Conservation (phyloP, 2,888 invertebrate species). For the Xanthostigma xanthostigma region DNA sequence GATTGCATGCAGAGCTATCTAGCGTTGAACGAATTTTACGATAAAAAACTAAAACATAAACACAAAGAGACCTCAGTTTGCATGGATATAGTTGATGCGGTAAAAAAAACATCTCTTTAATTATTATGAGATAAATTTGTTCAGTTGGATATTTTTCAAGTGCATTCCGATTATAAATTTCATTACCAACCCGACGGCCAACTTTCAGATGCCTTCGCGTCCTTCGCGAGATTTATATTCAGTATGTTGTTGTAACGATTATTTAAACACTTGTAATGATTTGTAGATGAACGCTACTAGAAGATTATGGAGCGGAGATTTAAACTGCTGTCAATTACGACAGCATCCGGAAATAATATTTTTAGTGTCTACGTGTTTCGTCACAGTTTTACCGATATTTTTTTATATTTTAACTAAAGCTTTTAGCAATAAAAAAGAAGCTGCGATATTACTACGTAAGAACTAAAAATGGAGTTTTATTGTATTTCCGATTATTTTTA, state of each 20-base stretch:
- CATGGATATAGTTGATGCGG: slow-evolving; percentile 52
- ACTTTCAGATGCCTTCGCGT: neutral
- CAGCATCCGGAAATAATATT: slow-evolving; percentile 40
- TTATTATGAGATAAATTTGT: too few relatives aligned
- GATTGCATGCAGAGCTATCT: slow-evolving; percentile 39
- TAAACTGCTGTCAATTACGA: slow-evolving; percentile 40
- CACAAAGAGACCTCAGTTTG: slow-evolving; percentile 44
- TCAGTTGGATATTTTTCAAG: too few relatives aligned
- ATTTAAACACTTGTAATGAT: slow-evolving; percentile 11
- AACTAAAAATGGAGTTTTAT: slow-evolving; percentile 1
- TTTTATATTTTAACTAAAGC: slow-evolving; percentile 41
- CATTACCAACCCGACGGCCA: too few relatives aligned
- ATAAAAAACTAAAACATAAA: slow-evolving; percentile 33
- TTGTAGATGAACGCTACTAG: slow-evolving; percentile 50
- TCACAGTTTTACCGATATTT: slow-evolving; percentile 35
- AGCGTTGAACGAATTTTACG: slow-evolving; percentile 39
- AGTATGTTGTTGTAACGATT: neutral
- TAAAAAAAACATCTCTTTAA: slow-evolving; percentile 24
- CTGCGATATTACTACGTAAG: slow-evolving; percentile 26
- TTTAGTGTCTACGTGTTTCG: slow-evolving; percentile 34
- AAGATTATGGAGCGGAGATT: slow-evolving; percentile 40
- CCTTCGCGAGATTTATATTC: neutral
- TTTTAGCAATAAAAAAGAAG: slow-evolving; percentile 23
- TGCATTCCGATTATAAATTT: too few relatives aligned
- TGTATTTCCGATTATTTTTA: slow-evolving; percentile 5